Conservation (phyloP, 2,888 invertebrate genomes). For the Mythimna impura region DNA sequence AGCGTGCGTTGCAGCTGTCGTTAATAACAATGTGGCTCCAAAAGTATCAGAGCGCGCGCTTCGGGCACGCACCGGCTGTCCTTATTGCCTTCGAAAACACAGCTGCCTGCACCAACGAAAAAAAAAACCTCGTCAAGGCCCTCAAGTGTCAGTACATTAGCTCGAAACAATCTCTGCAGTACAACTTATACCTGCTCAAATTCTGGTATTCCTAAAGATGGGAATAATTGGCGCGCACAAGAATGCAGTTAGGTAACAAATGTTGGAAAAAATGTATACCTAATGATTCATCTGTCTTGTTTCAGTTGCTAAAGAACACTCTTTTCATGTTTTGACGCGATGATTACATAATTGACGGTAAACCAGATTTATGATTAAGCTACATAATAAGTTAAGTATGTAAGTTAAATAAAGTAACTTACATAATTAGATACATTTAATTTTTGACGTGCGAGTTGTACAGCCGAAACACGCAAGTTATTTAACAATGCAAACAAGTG, state of each 20-base stretch:
- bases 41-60: constrained; percentile 74
- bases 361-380: background rate
- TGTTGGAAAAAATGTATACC: background rate
- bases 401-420: background rate
- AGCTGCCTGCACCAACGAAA: constrained; percentile 70
- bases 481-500: background rate
- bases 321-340: background rate
- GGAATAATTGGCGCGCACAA: constrained; percentile 2
- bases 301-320: background rate
- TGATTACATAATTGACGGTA: background rate
- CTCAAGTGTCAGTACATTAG: constrained; percentile 42
- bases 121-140: constrained; percentile 30
- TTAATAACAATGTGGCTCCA: constrained; percentile 82
- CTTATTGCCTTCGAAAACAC: constrained; percentile 76
- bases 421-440: background rate
- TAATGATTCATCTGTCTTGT: background rate
- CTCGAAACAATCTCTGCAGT: constrained; percentile 37
- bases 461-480: background rate
- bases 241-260: constrained; percentile 7
- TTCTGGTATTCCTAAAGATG: constrained; percentile 2
- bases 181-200: constrained; percentile 7
- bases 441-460: constrained; percentile 1
- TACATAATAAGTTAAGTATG: no score
- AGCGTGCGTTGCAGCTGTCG: constrained; percentile 83
- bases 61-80: constrained; percentile 70